Conservation (phyloP, 2,888 invertebrate species). For the Brenthis ino region DNA sequence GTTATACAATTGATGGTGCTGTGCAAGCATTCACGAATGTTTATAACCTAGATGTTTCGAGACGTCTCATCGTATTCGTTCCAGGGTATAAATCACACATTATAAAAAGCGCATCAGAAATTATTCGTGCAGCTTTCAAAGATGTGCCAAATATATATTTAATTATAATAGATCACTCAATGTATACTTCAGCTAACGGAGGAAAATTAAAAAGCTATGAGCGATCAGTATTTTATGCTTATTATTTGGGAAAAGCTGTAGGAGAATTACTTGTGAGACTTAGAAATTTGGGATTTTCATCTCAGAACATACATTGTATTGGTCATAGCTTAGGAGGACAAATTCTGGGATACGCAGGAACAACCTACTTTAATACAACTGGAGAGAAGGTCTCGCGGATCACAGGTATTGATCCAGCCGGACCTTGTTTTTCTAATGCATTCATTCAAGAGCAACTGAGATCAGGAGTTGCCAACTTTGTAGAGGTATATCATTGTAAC, state of each 20-base stretch:
- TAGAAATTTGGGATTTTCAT: slow-evolving; percentile 56
- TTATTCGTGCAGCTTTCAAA: slow-evolving; percentile 64
- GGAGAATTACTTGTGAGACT: slow-evolving; percentile 62
- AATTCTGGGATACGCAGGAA: slow-evolving; percentile 63
- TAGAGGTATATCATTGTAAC: slow-evolving; percentile 84
- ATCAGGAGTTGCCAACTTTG: slow-evolving; percentile 80
- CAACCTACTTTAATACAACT: slow-evolving; percentile 57
- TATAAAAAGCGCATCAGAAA: slow-evolving; percentile 61
- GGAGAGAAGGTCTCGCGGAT: slow-evolving; percentile 64
- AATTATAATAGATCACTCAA: slow-evolving; percentile 70
- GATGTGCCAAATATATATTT: slow-evolving; percentile 64
- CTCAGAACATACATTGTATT: slow-evolving; percentile 66
- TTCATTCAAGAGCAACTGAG: slow-evolving; percentile 72
- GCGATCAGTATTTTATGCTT: slow-evolving; percentile 60
- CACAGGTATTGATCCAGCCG: slow-evolving; percentile 73
- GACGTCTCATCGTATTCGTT: slow-evolving; percentile 67
- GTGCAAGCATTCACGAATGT: slow-evolving; percentile 54
- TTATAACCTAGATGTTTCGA: slow-evolving; percentile 64
- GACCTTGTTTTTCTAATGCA: slow-evolving; percentile 73
- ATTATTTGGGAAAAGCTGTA: slow-evolving; percentile 63
- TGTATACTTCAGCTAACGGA: slow-evolving; percentile 63
- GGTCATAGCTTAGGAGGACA: slow-evolving; percentile 74
- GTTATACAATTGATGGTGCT: slow-evolving; percentile 58
- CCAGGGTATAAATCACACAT: slow-evolving; percentile 75
- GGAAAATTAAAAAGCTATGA: slow-evolving; percentile 68